Evolutionary conservation across 2,888 invertebrate species (phyloP).

Genomic region (Anarsia innoxiella): DNA sequence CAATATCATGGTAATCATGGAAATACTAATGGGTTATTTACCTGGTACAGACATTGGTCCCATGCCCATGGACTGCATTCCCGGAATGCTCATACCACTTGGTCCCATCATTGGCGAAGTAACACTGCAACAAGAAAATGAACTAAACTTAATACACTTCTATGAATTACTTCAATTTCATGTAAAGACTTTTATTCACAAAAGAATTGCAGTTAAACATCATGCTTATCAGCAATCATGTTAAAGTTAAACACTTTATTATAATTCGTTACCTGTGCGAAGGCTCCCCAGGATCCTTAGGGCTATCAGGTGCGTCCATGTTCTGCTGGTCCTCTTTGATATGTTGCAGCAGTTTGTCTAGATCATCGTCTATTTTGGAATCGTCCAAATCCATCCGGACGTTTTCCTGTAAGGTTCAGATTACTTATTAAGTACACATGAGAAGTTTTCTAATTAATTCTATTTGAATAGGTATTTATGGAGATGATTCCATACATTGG

Average conservation of each 20-base stretch:
- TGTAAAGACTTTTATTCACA: neutral
- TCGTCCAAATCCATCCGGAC: constrained; percentile 87
- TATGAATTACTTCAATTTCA: neutral
- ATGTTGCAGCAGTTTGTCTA: constrained; percentile 92
- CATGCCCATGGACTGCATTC: constrained; percentile 65
- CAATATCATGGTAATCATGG: too few relatives aligned
- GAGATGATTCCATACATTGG: too few relatives aligned
- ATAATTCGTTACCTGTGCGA: constrained; percentile 50
- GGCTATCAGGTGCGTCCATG: constrained; percentile 92
- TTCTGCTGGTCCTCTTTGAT: constrained; percentile 96
- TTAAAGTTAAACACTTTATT: neutral
- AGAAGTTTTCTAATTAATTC: too few relatives aligned
- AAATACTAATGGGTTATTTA: constrained; percentile 23
- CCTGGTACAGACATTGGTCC: constrained; percentile 71
- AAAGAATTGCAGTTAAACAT: neutral
- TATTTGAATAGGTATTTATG: too few relatives aligned
- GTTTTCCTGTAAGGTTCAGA: too few relatives aligned
- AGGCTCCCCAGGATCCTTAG: constrained; percentile 85
- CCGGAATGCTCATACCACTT: constrained; percentile 59
- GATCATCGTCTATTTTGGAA: constrained; percentile 93
- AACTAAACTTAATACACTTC: neutral
- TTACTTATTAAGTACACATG: too few relatives aligned
- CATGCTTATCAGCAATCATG: neutral
- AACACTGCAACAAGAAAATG: constrained; percentile 38
- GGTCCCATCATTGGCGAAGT: constrained; percentile 70